A percentile compares a stretch with the other conserved stretches of the same genome.
These are phyloP conservation scores for Argyra leucocephala DNA, from an alignment of 2,888 invertebrate species.

Conservation along the genomic window DNA sequence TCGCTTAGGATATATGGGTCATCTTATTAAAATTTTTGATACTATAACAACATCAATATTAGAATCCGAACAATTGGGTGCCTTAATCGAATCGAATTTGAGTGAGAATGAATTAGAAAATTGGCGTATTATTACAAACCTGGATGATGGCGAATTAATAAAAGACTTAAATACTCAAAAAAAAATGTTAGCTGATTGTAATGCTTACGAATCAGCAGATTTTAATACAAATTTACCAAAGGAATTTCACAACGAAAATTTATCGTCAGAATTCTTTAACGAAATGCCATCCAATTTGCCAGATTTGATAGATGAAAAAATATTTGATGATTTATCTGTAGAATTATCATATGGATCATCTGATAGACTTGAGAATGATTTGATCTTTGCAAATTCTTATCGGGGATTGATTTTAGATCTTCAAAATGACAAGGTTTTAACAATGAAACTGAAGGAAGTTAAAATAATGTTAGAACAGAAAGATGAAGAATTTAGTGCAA, in stretches of 20 bases:
- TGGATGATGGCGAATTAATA: slow-evolving; percentile 36
- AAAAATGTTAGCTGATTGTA: slow-evolving; percentile 39
- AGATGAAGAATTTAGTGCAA: no score
- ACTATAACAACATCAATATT: slow-evolving; percentile 45
- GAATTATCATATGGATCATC: no score
- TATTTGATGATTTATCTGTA: not conserved
- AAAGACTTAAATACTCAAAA: slow-evolving; percentile 35
- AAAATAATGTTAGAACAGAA: no score
- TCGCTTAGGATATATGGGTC: slow-evolving; percentile 58
- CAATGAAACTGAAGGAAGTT: not conserved
- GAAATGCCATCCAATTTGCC: slow-evolving; percentile 25
- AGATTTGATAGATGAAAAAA: slow-evolving; percentile 7
- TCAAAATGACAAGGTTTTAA: not conserved
- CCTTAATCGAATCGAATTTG: slow-evolving; percentile 48
- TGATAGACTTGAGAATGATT: no score
- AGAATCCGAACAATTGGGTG: slow-evolving; percentile 47
- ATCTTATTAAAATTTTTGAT: slow-evolving; percentile 53
- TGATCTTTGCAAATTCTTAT: no score
- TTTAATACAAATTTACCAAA: slow-evolving; percentile 32
- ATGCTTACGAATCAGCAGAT: slow-evolving; percentile 37
- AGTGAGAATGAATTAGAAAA: slow-evolving; percentile 45
- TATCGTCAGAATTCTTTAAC: slow-evolving; percentile 27
- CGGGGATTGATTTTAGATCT: no score
- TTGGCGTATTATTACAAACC: slow-evolving; percentile 40
- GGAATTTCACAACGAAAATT: slow-evolving; percentile 31